A percentile compares a stretch with the other conserved stretches of the same genome.
Conservation (phyloP, 2,113 vertebrate species). For the Psephotus haematonotus region DNA sequence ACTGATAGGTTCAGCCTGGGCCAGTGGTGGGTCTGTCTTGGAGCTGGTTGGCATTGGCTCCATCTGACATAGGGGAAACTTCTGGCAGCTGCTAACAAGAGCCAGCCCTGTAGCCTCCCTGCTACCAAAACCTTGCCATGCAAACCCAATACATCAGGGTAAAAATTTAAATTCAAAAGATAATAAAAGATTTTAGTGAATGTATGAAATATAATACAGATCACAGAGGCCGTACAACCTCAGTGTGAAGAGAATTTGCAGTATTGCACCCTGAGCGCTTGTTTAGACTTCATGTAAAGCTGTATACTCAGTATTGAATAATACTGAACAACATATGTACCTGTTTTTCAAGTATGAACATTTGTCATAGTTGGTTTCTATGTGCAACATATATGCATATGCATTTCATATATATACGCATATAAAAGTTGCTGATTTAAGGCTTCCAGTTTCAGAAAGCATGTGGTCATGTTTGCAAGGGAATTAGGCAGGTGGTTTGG, state of each 20-base stretch:
- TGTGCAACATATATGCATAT: neutral
- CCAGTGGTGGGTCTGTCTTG: neutral
- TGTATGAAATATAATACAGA: neutral
- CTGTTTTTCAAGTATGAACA: neutral
- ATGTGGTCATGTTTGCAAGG: rapidly evolving
- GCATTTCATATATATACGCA: neutral
- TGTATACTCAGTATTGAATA: neutral
- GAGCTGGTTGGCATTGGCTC: neutral
- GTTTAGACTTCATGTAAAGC: neutral
- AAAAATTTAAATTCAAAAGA: neutral
- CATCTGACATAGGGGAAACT: neutral
- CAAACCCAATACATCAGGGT: neutral
- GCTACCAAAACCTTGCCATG: neutral
- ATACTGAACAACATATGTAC: neutral
- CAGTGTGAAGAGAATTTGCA: neutral
- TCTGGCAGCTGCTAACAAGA: neutral
- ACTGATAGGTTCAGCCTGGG: neutral
- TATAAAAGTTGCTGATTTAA: neutral
- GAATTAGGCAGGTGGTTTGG: neutral
- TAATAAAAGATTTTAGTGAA: neutral
- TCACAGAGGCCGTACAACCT: neutral
- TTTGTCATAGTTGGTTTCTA: rapidly evolving
- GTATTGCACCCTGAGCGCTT: neutral
- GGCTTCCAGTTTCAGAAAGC: neutral
- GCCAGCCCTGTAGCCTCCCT: neutral